Conservation (phyloP, 23 tunicate genomes). For the Ciona savignyi region DNA sequence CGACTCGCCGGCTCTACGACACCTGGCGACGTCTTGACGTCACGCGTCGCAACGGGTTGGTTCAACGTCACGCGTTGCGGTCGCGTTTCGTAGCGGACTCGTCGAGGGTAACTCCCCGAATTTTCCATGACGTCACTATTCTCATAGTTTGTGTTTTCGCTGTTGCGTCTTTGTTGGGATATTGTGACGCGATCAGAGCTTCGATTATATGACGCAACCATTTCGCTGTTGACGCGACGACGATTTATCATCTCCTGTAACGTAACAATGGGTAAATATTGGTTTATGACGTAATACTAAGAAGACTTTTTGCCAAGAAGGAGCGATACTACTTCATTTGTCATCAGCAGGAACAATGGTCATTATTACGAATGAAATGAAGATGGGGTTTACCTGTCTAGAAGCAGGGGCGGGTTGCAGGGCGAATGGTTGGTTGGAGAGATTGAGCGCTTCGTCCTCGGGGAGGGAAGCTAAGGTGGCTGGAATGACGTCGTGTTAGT, state of each 20-base stretch:
- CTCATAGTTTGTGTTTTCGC: constrained; percentile 62
- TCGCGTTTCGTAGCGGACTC: constrained; percentile 28
- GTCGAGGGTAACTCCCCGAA: constrained; percentile 30
- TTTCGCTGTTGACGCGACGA: constrained; percentile 77
- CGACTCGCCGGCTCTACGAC: constrained; percentile 4
- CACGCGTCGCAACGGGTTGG: constrained; percentile 6
- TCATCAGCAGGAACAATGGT: too few relatives aligned
- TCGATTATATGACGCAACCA: constrained; percentile 28
- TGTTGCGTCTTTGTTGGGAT: constrained; percentile 18
- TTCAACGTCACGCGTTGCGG: neutral
- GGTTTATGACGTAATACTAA: too few relatives aligned
- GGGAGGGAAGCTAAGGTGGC: constrained; percentile 40
- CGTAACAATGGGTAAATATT: too few relatives aligned
- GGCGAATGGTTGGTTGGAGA: constrained; percentile 23
- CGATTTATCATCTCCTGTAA: constrained; percentile 77
- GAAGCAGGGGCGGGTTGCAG: constrained; percentile 84
- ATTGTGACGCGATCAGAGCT: constrained; percentile 39
- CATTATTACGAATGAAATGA: too few relatives aligned
- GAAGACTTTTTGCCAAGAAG: too few relatives aligned
- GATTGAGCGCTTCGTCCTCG: constrained; percentile 14
- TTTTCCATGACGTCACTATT: constrained; percentile 46
- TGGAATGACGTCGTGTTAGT: too few relatives aligned
- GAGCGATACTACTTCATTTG: too few relatives aligned
- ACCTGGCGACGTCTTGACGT: constrained; percentile 16
- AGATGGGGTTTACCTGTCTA: constrained; percentile 63